phyloP scores from a whole-genome alignment of 64 coral and sea anemone species.

The Anthopleura sola region DNA sequence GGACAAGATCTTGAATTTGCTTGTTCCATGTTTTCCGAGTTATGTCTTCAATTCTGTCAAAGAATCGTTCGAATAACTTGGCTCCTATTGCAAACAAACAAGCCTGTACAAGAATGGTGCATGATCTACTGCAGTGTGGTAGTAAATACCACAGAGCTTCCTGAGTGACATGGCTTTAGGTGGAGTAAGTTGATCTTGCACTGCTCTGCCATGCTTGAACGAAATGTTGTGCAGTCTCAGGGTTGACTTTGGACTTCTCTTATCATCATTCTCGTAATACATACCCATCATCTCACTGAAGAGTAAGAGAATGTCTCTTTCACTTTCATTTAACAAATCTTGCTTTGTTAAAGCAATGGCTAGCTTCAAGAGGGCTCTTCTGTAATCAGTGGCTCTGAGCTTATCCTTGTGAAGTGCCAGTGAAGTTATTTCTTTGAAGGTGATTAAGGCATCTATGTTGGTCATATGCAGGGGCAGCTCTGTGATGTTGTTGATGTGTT shows the following conservation, averaged over 20 bases:
- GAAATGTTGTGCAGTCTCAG: slow-evolving; percentile 51
- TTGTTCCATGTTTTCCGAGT: slow-evolving; percentile 51
- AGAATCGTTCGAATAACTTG: slow-evolving; percentile 12
- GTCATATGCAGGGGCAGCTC: slow-evolving; percentile 23
- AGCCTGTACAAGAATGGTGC: not conserved
- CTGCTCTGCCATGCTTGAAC: slow-evolving; percentile 32
- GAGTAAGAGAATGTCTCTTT: not conserved
- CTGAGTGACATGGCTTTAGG: slow-evolving; percentile 39
- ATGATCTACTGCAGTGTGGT: not conserved
- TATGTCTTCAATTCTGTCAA: slow-evolving; percentile 55
- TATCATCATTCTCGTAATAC: slow-evolving; percentile 22
- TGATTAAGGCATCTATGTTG: slow-evolving; percentile 19
- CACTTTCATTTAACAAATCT: not conserved
- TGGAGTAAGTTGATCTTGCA: slow-evolving; percentile 29
- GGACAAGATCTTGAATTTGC: not conserved
- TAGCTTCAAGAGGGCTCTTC: slow-evolving; percentile 6
- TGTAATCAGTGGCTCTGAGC: slow-evolving; percentile 19
- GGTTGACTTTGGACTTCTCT: slow-evolving; percentile 9
- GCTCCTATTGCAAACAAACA: not conserved
- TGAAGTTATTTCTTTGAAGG: slow-evolving; percentile 26
- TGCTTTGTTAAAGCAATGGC: not conserved
- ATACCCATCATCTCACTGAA: slow-evolving; percentile 30
- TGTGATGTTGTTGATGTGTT: slow-evolving; percentile 32
- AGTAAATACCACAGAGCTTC: slow-evolving; percentile 61
- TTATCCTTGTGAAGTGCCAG: slow-evolving; percentile 21